phyloP scores from a whole-genome alignment of 2,888 invertebrate species.

The Thysanoteuthis rhombus region DNA sequence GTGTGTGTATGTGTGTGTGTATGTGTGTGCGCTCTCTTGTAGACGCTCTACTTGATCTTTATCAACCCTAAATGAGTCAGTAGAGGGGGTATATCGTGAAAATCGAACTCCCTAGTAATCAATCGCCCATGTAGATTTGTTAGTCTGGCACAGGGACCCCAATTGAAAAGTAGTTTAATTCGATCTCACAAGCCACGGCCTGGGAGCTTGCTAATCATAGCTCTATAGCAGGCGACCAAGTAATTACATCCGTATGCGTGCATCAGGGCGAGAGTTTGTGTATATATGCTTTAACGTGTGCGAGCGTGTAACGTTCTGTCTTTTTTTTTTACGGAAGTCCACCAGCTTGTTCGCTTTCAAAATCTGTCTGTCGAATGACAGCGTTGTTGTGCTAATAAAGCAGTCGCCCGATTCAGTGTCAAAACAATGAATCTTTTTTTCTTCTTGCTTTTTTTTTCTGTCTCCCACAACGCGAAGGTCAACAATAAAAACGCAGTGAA shows the following conservation, averaged over 20 bases:
- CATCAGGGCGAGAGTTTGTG: neutral
- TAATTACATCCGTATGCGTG: neutral
- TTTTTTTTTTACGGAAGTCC: neutral
- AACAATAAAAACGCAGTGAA: neutral
- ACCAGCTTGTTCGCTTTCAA: neutral
- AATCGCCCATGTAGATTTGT: too few relatives aligned
- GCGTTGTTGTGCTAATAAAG: slow-evolving; percentile 12
- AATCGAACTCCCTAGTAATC: too few relatives aligned
- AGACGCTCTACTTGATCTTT: too few relatives aligned
- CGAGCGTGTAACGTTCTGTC: neutral
- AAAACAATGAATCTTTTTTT: neutral
- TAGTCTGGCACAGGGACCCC: too few relatives aligned
- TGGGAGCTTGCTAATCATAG: neutral
- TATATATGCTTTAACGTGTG: neutral
- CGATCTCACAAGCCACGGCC: too few relatives aligned
- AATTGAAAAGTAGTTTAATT: too few relatives aligned
- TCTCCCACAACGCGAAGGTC: neutral
- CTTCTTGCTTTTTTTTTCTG: neutral
- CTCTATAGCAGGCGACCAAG: neutral
- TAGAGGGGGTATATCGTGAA: too few relatives aligned
- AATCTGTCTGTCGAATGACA: neutral
- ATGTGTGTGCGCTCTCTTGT: too few relatives aligned
- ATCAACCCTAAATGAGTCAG: too few relatives aligned
- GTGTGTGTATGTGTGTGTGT: too few relatives aligned
- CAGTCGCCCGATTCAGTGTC: neutral